Conservation (phyloP, 2,797 vertebrate species). For the Dryobates pubescens region DNA sequence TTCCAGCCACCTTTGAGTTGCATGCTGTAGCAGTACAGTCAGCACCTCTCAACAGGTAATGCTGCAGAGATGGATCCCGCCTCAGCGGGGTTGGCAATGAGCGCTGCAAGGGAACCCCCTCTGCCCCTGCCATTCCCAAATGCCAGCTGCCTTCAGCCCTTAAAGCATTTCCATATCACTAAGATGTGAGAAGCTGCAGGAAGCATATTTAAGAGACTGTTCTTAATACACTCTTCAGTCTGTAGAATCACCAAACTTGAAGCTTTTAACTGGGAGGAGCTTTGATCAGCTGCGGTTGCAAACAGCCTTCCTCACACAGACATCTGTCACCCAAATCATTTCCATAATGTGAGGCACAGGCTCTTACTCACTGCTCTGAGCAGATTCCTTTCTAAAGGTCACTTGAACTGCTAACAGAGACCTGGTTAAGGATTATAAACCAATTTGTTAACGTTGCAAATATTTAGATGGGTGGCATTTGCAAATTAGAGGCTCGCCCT, state of each 20-base stretch:
- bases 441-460: not conserved
- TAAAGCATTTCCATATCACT: not conserved
- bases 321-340: not conserved
- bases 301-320: not conserved
- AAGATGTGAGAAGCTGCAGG: not conserved
- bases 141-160: not conserved
- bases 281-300: not conserved
- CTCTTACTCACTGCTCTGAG: not conserved
- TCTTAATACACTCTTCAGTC: not conserved
- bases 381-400: conserved; percentile 2
- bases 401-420: not conserved
- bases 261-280: not conserved
- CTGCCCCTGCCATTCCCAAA: conserved; percentile 19
- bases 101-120: not conserved
- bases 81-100: conserved; percentile 13
- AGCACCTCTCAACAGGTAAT: conserved; percentile 93
- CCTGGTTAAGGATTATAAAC: not conserved
- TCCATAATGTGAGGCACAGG: not conserved
- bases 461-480: not conserved
- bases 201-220: not conserved
- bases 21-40: conserved; percentile 88
- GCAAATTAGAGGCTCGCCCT: not conserved
- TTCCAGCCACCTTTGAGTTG: conserved; percentile 83
- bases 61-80: conserved; percentile 92
- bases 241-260: not conserved